Evolutionary conservation across 2,113 vertebrate species (phyloP).

Genomic region (Lichenostomus cassidix): DNA sequence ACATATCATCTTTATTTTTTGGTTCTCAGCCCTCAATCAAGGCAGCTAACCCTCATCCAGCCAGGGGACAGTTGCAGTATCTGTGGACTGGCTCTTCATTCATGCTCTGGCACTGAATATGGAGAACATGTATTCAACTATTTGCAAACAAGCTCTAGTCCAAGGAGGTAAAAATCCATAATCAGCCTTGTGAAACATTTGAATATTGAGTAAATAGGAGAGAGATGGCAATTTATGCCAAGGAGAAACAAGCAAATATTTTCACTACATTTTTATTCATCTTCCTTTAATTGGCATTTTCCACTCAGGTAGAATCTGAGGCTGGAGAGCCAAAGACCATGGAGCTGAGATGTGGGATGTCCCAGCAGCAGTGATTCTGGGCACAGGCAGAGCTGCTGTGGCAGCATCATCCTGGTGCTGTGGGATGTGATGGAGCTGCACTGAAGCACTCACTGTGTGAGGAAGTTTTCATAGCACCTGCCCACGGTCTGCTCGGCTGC

Average conservation of each 20-base stretch:
- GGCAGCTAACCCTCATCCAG: neutral
- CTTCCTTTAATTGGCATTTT: neutral
- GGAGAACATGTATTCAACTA: neutral
- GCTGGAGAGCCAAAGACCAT: neutral
- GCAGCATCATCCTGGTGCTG: neutral
- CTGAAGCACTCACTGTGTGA: neutral
- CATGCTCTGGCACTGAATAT: neutral
- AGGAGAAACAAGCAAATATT: neutral
- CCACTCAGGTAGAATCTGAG: neutral
- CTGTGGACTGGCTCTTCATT: neutral
- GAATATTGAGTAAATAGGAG: neutral
- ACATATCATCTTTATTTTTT: neutral
- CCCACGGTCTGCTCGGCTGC: neutral
- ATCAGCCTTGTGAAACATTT: neutral
- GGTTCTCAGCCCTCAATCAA: neutral
- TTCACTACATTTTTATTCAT: neutral
- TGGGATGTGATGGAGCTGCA: neutral
- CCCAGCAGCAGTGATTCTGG: neutral
- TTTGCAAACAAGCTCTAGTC: neutral
- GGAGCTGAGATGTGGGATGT: neutral
- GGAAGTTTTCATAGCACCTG: conserved; percentile 56
- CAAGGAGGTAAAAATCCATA: neutral
- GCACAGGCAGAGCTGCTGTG: neutral
- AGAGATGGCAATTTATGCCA: neutral
- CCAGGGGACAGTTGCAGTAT: neutral